Conservation (phyloP, 1,140 invertebrate species). For the Pseudomyrmex sp. region DNA sequence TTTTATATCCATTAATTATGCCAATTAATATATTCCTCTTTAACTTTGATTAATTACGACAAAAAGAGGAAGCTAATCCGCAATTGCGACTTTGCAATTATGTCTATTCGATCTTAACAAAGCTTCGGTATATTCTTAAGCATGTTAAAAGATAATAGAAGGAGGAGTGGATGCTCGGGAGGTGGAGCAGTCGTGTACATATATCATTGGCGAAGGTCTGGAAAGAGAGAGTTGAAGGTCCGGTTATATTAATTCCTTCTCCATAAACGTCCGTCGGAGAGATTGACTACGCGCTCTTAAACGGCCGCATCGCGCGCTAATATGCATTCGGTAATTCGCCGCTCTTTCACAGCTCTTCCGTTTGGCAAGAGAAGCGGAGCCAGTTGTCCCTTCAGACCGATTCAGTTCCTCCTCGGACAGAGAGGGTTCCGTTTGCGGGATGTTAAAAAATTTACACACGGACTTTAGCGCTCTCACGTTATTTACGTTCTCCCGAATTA, state of each 20-base stretch:
- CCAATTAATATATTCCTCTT: constrained; percentile 3
- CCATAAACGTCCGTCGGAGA: constrained; percentile 84
- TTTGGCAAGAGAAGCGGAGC: constrained; percentile 19
- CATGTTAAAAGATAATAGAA: constrained; percentile 47
- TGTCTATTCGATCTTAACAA: constrained; percentile 60
- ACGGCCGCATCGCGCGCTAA: constrained; percentile 82
- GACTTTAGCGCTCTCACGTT: constrained; percentile 8
- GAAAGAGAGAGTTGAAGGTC: constrained; percentile 77
- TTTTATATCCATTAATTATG: background rate
- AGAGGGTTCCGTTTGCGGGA: constrained; percentile 9
- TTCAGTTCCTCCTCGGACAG: constrained; percentile 32
- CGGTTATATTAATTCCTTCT: constrained; percentile 85
- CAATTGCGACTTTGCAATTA: constrained; percentile 57
- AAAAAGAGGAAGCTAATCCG: constrained; percentile 15
- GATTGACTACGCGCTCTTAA: constrained; percentile 85
- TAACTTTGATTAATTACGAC: background rate
- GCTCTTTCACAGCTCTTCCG: constrained; percentile 68
- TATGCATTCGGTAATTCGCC: constrained; percentile 83
- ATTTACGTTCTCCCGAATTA: constrained; percentile 47
- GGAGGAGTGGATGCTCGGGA: constrained; percentile 55
- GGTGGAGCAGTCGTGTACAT: constrained; percentile 80
- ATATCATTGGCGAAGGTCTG: constrained; percentile 82
- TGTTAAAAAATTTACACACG: constrained; percentile 42
- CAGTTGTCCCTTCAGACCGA: constrained; percentile 36
- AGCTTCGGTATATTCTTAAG: constrained; percentile 62